phyloP scores from a whole-genome alignment of 37 sponge, comb jelly and placozoan species.

The Chondrilla cf. caribensis region DNA sequence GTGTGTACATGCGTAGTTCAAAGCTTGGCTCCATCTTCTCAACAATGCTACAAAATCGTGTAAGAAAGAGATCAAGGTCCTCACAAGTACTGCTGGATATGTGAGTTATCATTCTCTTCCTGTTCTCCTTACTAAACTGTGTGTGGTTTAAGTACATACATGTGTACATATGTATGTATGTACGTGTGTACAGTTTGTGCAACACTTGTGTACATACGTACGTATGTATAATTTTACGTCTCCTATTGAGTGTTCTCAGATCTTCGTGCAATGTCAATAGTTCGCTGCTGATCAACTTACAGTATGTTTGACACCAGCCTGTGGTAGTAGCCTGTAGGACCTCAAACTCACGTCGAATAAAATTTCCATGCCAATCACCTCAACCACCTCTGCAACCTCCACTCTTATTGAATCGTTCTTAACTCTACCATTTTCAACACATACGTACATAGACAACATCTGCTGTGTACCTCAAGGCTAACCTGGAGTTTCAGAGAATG shows the following conservation, averaged over 20 bases:
- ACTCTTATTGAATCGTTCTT: no score
- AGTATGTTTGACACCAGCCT: no score
- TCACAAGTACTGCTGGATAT: slow-evolving; percentile 49
- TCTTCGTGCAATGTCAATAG: no score
- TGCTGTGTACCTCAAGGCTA: slow-evolving; percentile 83
- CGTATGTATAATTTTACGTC: not conserved
- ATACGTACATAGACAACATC: slow-evolving; percentile 52
- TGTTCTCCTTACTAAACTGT: no score
- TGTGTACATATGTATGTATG: not conserved
- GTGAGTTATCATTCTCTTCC: no score
- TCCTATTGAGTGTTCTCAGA: no score
- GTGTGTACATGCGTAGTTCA: slow-evolving; percentile 44
- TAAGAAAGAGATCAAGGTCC: slow-evolving; percentile 87
- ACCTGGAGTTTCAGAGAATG: slow-evolving; percentile 74
- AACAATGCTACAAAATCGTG: slow-evolving; percentile 72
- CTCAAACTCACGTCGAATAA: no score
- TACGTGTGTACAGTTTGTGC: not conserved
- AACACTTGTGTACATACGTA: not conserved
- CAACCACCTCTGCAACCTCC: no score
- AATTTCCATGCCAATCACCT: no score
- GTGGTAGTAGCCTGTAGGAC: no score
- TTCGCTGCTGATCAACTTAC: no score
- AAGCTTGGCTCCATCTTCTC: slow-evolving; percentile 66
- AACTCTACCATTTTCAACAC: no score
- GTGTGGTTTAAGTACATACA: not conserved